Base-by-base conservation (phyloP, 2,113 vertebrate genomes). In the Phalacrocorax pelagicus region DNA sequence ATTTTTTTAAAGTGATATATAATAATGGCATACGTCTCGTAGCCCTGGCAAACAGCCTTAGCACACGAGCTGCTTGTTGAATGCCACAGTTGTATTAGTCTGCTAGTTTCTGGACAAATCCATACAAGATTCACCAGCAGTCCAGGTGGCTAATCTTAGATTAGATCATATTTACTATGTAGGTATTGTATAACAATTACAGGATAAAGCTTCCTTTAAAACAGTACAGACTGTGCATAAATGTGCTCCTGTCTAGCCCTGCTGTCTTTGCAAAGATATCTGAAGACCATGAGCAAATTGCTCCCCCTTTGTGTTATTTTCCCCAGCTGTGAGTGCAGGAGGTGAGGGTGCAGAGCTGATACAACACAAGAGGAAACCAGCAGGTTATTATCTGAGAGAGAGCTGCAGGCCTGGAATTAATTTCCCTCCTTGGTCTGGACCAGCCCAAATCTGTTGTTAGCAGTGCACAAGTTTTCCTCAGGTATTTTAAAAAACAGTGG, bases 81-180 rank as follows among this genome's bases (percentile, higher is more conserved):
- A 38, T 38, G 21, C 5, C 17, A 8, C 2, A 7, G 11, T 46
- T 67, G 11, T 36, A 42, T 67, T 58, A 38, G 30, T 9, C 42
- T 92, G 62, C 13, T 70, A 57, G 11, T 49, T 75, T 73, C 54
- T 89, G 47, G 34, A 65, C 9, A 91, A 87, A 96, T 78, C 62
- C 47, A 21, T 58, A 17, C 0, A 3, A 30, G 13, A 54, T 29
- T 89, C 70, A 91, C 30, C 66, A 88, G 40, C 22, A 0, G 0
- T 81, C 21, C 66, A 63, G 66, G 14, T 46, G 24, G 24, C 1
- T 88, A 77, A 47, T 40, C n/a, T 52, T 80, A 81, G 12, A 26
- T 65, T 52, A 75, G 15, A 38, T 5, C 1, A 1, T n/a, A 83
- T 46, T 69, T 32, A 23, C 14, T 63, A 52, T 8, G 7, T 29